Percentiles rank a stretch among this genome's conserved stretches.
Evolutionary conservation across 2,113 vertebrate genomes (phyloP).

Genomic region (Piaya cayana): DNA sequence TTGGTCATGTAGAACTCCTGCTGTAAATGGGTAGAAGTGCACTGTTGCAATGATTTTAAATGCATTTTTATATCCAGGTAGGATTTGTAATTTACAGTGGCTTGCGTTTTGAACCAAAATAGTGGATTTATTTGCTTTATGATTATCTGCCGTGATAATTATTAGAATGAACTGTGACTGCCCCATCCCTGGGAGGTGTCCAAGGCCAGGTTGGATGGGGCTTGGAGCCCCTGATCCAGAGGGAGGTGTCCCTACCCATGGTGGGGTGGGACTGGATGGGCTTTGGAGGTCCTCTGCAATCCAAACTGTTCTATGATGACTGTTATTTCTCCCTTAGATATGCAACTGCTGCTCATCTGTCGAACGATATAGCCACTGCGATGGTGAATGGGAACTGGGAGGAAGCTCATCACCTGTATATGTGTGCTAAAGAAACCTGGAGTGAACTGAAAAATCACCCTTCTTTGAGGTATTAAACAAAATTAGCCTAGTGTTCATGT

Average conservation of each 20-base stretch:
- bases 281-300: no score
- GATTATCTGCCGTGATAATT: not conserved
- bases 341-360: conserved; percentile 78
- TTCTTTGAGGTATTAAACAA: conserved; percentile 80
- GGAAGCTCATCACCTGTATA: conserved; percentile 80
- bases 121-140: not conserved
- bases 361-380: conserved; percentile 80
- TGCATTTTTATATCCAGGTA: not conserved
- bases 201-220: no score
- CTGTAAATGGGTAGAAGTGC: not conserved
- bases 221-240: no score
- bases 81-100: not conserved
- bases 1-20: not conserved
- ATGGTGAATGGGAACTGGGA: conserved; percentile 88
- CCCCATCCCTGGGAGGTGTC: no score
- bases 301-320: no score
- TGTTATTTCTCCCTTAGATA: conserved; percentile 75
- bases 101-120: not conserved
- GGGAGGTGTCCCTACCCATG: no score
- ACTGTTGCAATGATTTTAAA: not conserved
- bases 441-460: conserved; percentile 72
- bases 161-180: not conserved
- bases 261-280: no score
- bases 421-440: conserved; percentile 81
- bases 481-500: not conserved